Conservation (phyloP, 2,888 invertebrate species). For the Hedya salicella region DNA sequence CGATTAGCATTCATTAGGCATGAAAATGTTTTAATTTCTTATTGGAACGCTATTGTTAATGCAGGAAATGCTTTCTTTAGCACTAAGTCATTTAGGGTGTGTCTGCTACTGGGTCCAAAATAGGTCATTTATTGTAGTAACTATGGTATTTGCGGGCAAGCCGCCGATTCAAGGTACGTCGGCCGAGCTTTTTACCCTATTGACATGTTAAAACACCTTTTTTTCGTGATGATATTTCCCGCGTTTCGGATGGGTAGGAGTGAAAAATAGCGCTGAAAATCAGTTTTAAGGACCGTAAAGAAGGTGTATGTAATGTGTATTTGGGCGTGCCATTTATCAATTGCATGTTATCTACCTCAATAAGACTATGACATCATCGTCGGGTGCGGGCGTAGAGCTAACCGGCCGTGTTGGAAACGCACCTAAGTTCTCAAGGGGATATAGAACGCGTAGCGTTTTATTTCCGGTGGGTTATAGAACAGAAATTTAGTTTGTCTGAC, state of each 20-base stretch:
- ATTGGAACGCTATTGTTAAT: conserved; percentile 52
- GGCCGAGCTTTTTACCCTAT: conserved; percentile 46
- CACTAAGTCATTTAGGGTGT: conserved; percentile 67
- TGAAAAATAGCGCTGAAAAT: conserved; percentile 1
- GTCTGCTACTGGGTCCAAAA: conserved; percentile 61
- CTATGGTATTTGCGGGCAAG: conserved; percentile 50
- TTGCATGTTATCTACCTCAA: conserved; percentile 73
- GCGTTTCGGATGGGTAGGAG: neutral
- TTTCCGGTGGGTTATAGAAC: conserved; percentile 35
- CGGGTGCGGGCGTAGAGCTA: conserved; percentile 65
- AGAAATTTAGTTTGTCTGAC: conserved; percentile 34
- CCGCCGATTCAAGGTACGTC: conserved; percentile 53
- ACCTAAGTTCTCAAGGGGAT: conserved; percentile 14
- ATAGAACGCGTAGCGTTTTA: conserved; percentile 18
- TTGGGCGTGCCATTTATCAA: conserved; percentile 76
- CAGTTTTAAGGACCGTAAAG: neutral
- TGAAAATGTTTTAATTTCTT: conserved; percentile 60
- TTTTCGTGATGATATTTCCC: conserved; percentile 15
- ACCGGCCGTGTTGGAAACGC: conserved; percentile 56
- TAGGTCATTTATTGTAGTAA: conserved; percentile 68
- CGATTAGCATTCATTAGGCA: conserved; percentile 58
- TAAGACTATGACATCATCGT: conserved; percentile 74
- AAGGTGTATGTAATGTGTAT: conserved; percentile 44
- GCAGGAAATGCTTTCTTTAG: conserved; percentile 48
- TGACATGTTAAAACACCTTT: conserved; percentile 44